Base-by-base conservation (phyloP, 2,113 vertebrate genomes). In the Sander vitreus region DNA sequence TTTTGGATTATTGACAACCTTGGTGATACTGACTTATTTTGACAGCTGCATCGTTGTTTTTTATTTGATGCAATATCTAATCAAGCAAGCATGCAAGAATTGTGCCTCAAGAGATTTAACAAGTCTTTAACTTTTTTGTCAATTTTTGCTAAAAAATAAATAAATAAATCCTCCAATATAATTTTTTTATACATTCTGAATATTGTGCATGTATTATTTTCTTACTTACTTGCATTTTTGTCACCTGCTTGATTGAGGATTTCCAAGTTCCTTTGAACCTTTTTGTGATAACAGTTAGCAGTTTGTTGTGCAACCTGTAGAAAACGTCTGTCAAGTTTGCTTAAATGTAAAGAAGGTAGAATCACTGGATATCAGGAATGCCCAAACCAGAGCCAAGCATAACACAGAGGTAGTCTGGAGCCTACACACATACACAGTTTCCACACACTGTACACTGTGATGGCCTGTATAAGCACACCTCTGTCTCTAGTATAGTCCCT, bases 331-430 rank as follows among this genome's bases (percentile, higher is more conserved):
- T 68, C 30, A 33, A 43, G 66, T 86, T 89, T 89, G 76, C 51
- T 81, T 73, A 14, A 51, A 33, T 16, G 25, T 25, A 51, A 21
- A 51, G 48, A 75, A 50, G 43, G 80, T 84, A 87, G 89, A 93
- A 92, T 94, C 78, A 89, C 71, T 92, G 86, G 85, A 85, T 85
- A 89, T 94, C 84, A 84, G 90, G 93, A 94, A 95, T 94, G 92
- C 80, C 81, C 73, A 59, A 45, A 5, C 4, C 19, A 3, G 71
- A 88, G 93, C 93, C 93, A 96, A 95, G 84, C 85, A 92, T 92
- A 95, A 95, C 93, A 94, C 39, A 50, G 81, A 78, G 76, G 76
- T 64, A 88, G 91, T 90, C 83, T 85, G 64, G 82, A 88, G 83
- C 86, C 87, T 81, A 78, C 80, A 78, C 74, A 81, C 78, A 86